Conservation (phyloP, 2,888 invertebrate genomes). For the Barypeithes pellucidus region DNA sequence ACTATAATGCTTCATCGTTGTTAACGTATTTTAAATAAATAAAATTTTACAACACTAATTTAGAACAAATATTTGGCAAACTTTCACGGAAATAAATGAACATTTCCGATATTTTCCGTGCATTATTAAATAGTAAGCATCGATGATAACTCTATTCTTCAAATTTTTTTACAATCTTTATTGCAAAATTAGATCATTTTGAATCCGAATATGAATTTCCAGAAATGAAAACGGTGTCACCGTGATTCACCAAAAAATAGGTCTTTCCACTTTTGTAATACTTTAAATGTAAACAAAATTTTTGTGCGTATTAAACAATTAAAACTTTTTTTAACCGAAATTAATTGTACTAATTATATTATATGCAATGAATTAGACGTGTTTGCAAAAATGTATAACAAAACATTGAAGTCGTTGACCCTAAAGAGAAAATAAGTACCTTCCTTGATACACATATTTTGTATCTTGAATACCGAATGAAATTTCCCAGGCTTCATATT, state of each 20-base stretch:
- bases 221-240: neutral
- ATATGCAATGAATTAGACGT: conserved; percentile 13
- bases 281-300: neutral
- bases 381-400: conserved; percentile 2
- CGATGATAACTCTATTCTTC: too few species aligned
- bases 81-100: too few species aligned
- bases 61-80: too few species aligned
- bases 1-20: too few species aligned
- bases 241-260: neutral
- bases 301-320: conserved; percentile 2
- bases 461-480: too few species aligned
- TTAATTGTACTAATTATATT: neutral
- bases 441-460: neutral
- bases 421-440: neutral
- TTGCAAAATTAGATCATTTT: neutral
- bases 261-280: neutral
- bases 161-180: too few species aligned
- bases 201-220: conserved; percentile 3
- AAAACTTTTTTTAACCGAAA: neutral
- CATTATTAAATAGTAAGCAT: too few species aligned
- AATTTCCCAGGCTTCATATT: too few species aligned
- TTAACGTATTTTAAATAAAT: too few species aligned
- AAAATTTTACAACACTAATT: too few species aligned
- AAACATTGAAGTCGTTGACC: conserved; percentile 17
- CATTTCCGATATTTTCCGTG: too few species aligned